Base-by-base conservation (phyloP, 2,888 invertebrate genomes). In the Caenorhabditis virilis region DNA sequence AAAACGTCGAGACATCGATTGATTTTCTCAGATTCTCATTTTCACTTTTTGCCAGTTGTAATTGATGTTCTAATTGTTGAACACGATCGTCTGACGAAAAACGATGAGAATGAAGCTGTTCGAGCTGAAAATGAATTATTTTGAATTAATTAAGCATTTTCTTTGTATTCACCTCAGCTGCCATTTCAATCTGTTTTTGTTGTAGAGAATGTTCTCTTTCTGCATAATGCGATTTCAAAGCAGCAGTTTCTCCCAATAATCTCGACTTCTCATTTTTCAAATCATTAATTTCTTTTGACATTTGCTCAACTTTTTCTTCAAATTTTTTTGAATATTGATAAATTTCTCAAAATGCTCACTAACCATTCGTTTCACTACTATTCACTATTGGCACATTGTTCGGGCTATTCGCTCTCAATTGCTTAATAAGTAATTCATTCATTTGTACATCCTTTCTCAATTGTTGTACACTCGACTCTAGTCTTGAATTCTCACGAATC, bases 401-500 rank as follows among this genome's bases (percentile, higher is more conserved):
- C 22, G 22, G 3, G 23, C 38, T 46, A 25, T 68, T 55, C 3
- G 52, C 59, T 30, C 60, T 52, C 11, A 76, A 33, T 49, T 78
- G 78, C 33, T 66, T 68, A 30, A 78, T 46, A 53, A 75, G 61
- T 11, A 76, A 58, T 26, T 75, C 71, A 45, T 75, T 76, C 75
- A 76, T 71, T 46, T 73, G 70, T 22, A 74, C 59, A 13, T 74
- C 69, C 39, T 78, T 76, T 25, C 51, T 49, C 16, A 63, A 23
- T 23, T 55, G 49, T 11, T 57, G 56, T 13, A 74, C 36, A 27
- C 60, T 56, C 1, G 22, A 42, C 45, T 81, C 74, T 26, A 77
- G 54, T 11, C 54, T 39, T 13, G 69, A 71, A 33, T 70, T 78
- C 43, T 78, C 79, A 25, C 64, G 59, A n/a, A 75, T 66, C 36